phyloP scores from a whole-genome alignment of 2,797 vertebrate genomes.

The Miichthys miiuy region DNA sequence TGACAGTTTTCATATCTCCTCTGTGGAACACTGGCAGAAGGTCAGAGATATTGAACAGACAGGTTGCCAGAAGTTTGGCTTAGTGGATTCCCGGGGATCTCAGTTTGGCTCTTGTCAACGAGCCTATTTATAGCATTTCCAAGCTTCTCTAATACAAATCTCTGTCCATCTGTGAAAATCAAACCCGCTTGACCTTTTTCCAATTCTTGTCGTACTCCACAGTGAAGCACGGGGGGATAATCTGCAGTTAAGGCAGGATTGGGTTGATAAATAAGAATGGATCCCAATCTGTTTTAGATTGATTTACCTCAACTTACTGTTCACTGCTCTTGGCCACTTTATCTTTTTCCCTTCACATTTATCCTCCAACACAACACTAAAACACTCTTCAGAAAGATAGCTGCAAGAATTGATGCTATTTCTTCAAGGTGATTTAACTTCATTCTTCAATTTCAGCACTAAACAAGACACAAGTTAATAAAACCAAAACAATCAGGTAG shows the following conservation, averaged over 20 bases:
- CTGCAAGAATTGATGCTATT: neutral
- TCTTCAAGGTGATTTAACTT: conserved; percentile 10
- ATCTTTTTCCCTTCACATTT: neutral
- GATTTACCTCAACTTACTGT: conserved; percentile 42
- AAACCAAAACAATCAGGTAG: neutral
- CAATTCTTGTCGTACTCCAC: conserved; percentile 52
- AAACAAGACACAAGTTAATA: neutral
- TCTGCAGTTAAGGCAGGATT: conserved; percentile 50
- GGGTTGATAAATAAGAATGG: conserved; percentile 55
- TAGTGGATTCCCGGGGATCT: conserved; percentile 67
- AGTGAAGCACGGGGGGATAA: conserved; percentile 41
- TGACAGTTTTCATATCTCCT: conserved; percentile 54
- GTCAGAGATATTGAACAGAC: conserved; percentile 65
- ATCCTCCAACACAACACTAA: neutral
- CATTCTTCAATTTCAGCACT: neutral
- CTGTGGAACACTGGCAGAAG: conserved; percentile 64
- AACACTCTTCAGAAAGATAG: neutral
- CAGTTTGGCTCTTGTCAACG: conserved; percentile 51
- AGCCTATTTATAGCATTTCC: conserved; percentile 60
- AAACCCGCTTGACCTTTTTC: conserved; percentile 69
- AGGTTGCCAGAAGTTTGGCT: conserved; percentile 70
- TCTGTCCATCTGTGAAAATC: conserved; percentile 58
- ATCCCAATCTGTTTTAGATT: conserved; percentile 39
- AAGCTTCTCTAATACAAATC: conserved; percentile 55
- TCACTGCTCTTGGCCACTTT: conserved; percentile 20